Evolutionary conservation across 2,797 vertebrate genomes (phyloP).

Genomic region (Sebastes vulpes): DNA sequence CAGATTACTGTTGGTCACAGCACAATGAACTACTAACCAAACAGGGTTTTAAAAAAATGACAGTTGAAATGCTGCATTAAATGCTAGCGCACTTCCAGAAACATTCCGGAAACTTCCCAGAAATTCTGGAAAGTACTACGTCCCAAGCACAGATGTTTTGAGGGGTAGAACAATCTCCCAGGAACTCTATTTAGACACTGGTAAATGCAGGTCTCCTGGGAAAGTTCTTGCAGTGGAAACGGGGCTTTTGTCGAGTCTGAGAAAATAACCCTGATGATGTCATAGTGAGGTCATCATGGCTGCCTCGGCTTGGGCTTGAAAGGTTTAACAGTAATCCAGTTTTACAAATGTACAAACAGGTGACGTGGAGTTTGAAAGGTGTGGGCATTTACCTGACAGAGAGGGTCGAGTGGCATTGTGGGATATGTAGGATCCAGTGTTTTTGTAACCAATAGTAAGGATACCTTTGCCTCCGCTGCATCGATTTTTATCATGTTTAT

Average conservation of each 20-base stretch:
- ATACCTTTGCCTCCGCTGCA: background rate
- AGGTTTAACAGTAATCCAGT: background rate
- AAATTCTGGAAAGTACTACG: too few relatives aligned
- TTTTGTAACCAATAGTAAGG: background rate
- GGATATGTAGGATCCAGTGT: background rate
- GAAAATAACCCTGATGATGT: background rate
- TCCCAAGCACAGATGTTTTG: background rate
- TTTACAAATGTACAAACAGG: background rate
- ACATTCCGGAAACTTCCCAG: too few relatives aligned
- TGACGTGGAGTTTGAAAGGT: background rate
- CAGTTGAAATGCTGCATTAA: too few relatives aligned
- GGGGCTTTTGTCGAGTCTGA: too few relatives aligned
- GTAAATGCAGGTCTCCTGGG: background rate
- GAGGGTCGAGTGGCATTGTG: background rate
- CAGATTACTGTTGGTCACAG: background rate
- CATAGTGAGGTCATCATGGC: background rate
- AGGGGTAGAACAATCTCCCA: background rate
- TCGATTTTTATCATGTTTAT: background rate
- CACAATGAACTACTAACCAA: background rate
- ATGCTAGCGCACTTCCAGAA: background rate
- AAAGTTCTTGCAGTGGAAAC: background rate
- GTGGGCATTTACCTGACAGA: background rate
- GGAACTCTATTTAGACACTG: background rate
- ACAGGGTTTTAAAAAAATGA: background rate
- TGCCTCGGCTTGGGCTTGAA: background rate